Percentiles rank a stretch among this genome's conserved stretches.
Conservation (phyloP, 2,888 invertebrate genomes). For the Rotaria magnacalcarata region DNA sequence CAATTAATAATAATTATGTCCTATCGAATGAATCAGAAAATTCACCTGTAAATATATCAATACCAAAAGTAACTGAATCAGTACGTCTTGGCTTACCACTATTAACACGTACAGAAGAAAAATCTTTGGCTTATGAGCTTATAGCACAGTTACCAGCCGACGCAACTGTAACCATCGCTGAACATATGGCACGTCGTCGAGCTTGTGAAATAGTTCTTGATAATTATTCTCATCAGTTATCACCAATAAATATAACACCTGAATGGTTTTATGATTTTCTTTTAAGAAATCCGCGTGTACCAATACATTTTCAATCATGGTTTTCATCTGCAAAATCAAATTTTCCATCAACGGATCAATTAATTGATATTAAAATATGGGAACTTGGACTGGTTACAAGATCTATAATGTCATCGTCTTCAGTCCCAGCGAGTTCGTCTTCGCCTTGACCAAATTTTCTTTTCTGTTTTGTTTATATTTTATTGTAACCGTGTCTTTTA, state of each 20-base stretch:
- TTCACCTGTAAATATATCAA: not conserved
- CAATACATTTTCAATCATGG: not conserved
- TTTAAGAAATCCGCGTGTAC: slow-evolving; percentile 11
- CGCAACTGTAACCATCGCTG: not conserved
- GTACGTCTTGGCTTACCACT: not conserved
- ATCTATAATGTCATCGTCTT: not conserved
- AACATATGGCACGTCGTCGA: not conserved
- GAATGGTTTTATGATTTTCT: slow-evolving; percentile 29
- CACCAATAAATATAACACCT: not conserved
- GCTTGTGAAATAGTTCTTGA: not conserved
- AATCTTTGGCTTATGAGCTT: not conserved
- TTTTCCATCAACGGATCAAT: not conserved
- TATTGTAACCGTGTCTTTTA: not conserved
- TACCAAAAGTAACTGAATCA: not conserved
- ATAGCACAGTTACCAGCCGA: not conserved
- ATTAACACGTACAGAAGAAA: slow-evolving; percentile 17
- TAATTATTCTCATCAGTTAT: not conserved
- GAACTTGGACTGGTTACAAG: slow-evolving; percentile 1
- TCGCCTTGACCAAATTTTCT: not conserved
- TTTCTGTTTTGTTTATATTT: not conserved
- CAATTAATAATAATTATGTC: not conserved
- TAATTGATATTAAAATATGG: slow-evolving; percentile 16
- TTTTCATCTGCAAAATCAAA: not conserved
- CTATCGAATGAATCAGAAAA: not conserved
- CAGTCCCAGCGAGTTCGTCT: not conserved